These are phyloP conservation scores for Kryptolebias ocellatus DNA, from an alignment of 2,797 vertebrate species.

Conservation along the genomic window DNA sequence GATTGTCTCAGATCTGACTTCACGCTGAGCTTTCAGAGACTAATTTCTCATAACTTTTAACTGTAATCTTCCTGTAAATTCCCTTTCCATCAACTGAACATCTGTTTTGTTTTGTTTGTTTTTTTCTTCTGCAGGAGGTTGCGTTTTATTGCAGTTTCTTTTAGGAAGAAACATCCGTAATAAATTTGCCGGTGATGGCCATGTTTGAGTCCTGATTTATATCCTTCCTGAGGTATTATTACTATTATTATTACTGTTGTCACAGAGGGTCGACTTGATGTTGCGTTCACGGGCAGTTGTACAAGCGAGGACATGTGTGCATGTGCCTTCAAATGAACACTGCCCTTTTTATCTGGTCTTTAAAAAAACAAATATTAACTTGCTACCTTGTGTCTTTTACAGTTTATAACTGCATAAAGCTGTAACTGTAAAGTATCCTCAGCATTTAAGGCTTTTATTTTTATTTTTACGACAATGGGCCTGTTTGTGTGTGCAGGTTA, in stretches of 20 bases:
- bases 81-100: slow-evolving; percentile 22
- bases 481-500: too few species aligned
- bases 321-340: too few species aligned
- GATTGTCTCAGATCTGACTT: not conserved
- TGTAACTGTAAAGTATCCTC: too few species aligned
- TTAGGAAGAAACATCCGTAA: slow-evolving; percentile 20
- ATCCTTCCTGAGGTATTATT: slow-evolving; percentile 14
- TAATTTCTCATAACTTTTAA: not conserved
- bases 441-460: too few species aligned
- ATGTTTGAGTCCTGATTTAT: slow-evolving; percentile 40
- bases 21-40: not conserved
- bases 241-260: too few species aligned
- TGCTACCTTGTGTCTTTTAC: not conserved
- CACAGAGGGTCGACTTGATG: not conserved
- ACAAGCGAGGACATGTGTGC: too few species aligned
- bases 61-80: slow-evolving; percentile 19
- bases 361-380: not conserved
- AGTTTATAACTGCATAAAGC: too few species aligned
- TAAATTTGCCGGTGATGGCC: slow-evolving; percentile 39
- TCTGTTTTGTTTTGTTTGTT: slow-evolving; percentile 18
- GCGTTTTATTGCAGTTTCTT: slow-evolving; percentile 23
- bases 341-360: not conserved
- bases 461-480: too few species aligned
- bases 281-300: not conserved
- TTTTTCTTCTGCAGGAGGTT: slow-evolving; percentile 4